Evolutionary conservation across 2,113 vertebrate genomes (phyloP).

Genomic region (Speoplatyrhinus poulsoni): DNA sequence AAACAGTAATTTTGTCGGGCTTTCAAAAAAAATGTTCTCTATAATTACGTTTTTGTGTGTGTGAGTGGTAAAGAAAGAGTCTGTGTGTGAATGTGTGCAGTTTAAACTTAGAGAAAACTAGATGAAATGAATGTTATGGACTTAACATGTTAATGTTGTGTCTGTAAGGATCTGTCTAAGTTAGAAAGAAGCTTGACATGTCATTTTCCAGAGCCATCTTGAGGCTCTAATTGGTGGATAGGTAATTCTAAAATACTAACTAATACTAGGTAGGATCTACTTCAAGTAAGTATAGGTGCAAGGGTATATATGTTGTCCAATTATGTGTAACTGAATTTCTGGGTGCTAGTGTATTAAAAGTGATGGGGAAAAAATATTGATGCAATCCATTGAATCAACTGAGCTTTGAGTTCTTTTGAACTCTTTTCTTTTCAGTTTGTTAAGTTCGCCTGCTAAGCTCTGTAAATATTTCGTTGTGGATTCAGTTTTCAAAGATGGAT

Average conservation of each 20-base stretch:
- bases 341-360: constrained; percentile 33
- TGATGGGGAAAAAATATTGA: constrained; percentile 27
- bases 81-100: constrained; percentile 1
- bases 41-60: constrained; percentile 11
- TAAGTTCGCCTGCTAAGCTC: constrained; percentile 62
- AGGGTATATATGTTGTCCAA: constrained; percentile 53
- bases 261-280: neutral
- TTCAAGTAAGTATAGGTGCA: constrained; percentile 7
- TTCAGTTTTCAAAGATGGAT: constrained; percentile 50
- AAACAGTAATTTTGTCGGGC: neutral
- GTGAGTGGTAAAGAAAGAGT: constrained; percentile 10
- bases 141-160: constrained; percentile 8
- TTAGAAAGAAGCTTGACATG: constrained; percentile 3
- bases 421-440: constrained; percentile 19
- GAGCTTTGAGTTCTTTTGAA: constrained; percentile 7
- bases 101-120: constrained; percentile 23
- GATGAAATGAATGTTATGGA: constrained; percentile 40
- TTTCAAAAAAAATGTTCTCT: constrained; percentile 5
- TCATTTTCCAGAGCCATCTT: neutral
- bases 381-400: constrained; percentile 57
- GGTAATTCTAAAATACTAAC: neutral
- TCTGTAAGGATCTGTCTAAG: constrained; percentile 25
- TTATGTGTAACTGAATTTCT: constrained; percentile 26
- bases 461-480: constrained; percentile 61
- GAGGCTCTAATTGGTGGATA: neutral